phyloP scores from a whole-genome alignment of 2,113 vertebrate genomes.

The Platysteira castanea region DNA sequence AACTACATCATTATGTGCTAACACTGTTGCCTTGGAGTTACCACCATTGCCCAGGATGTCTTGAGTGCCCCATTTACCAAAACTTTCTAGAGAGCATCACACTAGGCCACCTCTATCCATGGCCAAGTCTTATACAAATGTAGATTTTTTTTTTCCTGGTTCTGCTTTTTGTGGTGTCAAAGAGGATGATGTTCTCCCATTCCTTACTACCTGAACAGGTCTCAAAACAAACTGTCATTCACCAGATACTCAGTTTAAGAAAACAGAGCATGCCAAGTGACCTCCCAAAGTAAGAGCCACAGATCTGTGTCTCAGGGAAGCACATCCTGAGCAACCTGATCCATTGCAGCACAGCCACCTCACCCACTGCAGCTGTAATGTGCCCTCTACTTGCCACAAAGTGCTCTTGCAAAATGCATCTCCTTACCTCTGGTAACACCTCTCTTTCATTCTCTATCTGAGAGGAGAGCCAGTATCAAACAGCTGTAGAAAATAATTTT shows the following conservation, averaged over 20 bases:
- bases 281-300: not conserved
- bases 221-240: not conserved
- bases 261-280: rapidly evolving
- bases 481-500: not conserved
- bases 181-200: not conserved
- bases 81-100: not conserved
- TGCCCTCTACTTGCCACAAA: not conserved
- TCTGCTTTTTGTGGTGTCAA: not conserved
- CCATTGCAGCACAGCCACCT: not conserved
- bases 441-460: not conserved
- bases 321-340: not conserved
- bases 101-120: not conserved
- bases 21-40: not conserved
- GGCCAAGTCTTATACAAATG: not conserved
- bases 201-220: not conserved
- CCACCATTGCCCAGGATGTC: not conserved
- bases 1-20: not conserved
- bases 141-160: not conserved
- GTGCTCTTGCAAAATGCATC: not conserved
- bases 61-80: not conserved
- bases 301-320: not conserved
- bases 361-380: not conserved
- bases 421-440: not conserved
- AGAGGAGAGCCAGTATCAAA: not conserved
- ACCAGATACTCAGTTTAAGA: not conserved